phyloP scores from a whole-genome alignment of 2,888 invertebrate species.

The Acrobeloides nanus region DNA sequence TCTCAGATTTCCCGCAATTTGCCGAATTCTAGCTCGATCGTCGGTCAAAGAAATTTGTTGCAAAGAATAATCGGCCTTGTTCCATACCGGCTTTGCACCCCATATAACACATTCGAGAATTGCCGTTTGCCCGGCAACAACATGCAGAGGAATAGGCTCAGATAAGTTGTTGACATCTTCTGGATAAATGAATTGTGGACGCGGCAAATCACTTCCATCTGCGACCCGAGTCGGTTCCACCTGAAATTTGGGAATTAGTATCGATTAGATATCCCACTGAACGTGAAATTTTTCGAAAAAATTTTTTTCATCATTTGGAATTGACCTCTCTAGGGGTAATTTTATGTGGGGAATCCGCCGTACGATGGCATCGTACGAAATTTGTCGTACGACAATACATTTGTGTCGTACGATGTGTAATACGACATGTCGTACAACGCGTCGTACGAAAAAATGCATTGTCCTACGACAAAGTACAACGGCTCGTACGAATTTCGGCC shows the following conservation, averaged over 20 bases:
- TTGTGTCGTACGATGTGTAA: no score
- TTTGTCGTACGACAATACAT: no score
- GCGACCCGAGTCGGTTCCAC: conserved; percentile 10
- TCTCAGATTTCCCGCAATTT: conserved; percentile 44
- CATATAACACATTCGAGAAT: conserved; percentile 45
- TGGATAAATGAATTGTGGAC: conserved; percentile 32
- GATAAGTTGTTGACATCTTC: conserved; percentile 9
- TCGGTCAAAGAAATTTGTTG: conserved; percentile 31
- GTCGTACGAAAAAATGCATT: no score
- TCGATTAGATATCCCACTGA: no score
- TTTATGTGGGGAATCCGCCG: no score
- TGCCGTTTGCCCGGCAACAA: conserved; percentile 34
- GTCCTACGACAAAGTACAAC: no score
- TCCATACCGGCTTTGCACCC: conserved; percentile 36
- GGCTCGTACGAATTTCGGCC: no score
- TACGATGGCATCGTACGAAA: no score
- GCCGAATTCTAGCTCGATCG: conserved; percentile 32
- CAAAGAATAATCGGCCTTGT: conserved; percentile 29
- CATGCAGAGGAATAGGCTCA: conserved; percentile 33
- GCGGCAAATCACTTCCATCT: neutral
- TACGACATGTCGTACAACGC: no score
- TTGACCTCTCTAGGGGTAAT: no score
- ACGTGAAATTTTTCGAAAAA: no score
- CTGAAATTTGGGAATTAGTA: conserved; percentile 6
- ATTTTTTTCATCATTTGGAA: no score